These are phyloP conservation scores for Nautilus pompilius DNA, from an alignment of 1,140 invertebrate genomes.

Conservation along the genomic window DNA sequence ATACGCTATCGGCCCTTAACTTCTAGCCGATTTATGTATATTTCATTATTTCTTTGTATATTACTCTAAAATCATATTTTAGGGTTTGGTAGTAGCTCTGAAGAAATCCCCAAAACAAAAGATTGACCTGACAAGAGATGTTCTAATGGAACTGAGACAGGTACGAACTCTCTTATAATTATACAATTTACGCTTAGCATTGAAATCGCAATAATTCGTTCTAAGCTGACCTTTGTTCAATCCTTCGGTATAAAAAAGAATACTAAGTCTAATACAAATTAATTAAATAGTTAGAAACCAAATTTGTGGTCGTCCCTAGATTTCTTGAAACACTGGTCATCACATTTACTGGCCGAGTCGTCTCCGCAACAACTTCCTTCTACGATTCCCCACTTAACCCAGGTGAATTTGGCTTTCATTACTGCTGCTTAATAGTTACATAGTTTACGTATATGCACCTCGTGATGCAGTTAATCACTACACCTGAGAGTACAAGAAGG, in stretches of 20 bases:
- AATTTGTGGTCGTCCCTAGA: not conserved
- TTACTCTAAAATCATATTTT: too few relatives aligned
- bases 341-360: not conserved
- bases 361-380: too few relatives aligned
- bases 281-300: not conserved
- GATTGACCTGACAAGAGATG: slow-evolving; percentile 17
- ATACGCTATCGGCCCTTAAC: too few relatives aligned
- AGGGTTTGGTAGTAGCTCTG: slow-evolving; percentile 20
- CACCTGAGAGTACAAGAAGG: too few relatives aligned
- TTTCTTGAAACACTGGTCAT: not conserved
- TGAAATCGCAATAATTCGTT: not conserved
- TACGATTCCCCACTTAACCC: too few relatives aligned
- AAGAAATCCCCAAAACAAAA: slow-evolving; percentile 10
- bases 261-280: not conserved
- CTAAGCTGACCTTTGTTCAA: not conserved
- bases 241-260: not conserved
- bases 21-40: too few relatives aligned
- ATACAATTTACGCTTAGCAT: not conserved
- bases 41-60: too few relatives aligned
- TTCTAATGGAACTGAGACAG: slow-evolving; percentile 24
- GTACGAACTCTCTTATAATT: slow-evolving; percentile 10
- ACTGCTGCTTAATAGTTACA: too few relatives aligned
- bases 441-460: too few relatives aligned
- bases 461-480: too few relatives aligned
- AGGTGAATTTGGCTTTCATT: too few relatives aligned